phyloP scores from a whole-genome alignment of 2,888 invertebrate genomes.

The Hypomecis atomaria region DNA sequence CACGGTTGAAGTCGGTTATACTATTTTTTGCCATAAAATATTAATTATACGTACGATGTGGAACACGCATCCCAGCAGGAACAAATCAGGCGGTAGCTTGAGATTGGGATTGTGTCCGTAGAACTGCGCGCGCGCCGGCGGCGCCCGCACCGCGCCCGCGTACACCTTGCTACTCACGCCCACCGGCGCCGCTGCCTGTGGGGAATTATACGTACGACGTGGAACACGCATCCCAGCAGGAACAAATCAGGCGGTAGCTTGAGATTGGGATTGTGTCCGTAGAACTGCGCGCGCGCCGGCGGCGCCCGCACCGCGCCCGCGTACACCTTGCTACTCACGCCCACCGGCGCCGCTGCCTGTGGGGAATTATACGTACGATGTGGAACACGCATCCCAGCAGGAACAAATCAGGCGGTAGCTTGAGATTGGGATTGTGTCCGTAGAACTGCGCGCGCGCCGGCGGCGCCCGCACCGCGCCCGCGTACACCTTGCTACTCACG shows the following conservation, averaged over 20 bases:
- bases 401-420: conserved; percentile 94
- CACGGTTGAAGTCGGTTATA: too few species aligned
- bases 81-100: conserved; percentile 94
- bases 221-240: conserved; percentile 96
- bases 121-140: conserved; percentile 90
- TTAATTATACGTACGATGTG: conserved; percentile 89
- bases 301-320: conserved; percentile 79
- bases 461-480: conserved; percentile 79
- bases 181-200: conserved; percentile 34
- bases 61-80: conserved; percentile 96
- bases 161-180: conserved; percentile 64
- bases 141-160: conserved; percentile 78
- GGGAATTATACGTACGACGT: conserved; percentile 86
- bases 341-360: conserved; percentile 38
- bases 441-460: conserved; percentile 92
- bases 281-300: conserved; percentile 91
- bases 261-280: conserved; percentile 96
- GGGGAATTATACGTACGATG: conserved; percentile 85
- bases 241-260: conserved; percentile 95
- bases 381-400: conserved; percentile 97
- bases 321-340: conserved; percentile 66
- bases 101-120: conserved; percentile 97
- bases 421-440: conserved; percentile 96
- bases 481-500: conserved; percentile 67
- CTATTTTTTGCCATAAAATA: too few species aligned